phyloP scores from a whole-genome alignment of 1,140 invertebrate species.

The Cydia splendana region DNA sequence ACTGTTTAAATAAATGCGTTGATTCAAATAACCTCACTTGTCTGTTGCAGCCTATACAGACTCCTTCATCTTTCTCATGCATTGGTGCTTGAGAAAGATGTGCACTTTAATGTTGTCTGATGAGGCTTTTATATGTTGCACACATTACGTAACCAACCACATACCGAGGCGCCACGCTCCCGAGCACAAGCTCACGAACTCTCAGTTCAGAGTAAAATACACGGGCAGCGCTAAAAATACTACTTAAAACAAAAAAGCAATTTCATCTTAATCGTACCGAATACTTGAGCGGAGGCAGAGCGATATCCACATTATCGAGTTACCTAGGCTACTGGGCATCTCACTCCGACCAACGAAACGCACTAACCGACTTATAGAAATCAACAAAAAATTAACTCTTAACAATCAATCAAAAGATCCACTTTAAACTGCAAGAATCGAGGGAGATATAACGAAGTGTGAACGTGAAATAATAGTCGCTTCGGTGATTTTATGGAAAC shows the following conservation, averaged over 20 bases:
- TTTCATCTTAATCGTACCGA: constrained; percentile 76
- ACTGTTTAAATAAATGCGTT: no score
- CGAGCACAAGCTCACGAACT: constrained; percentile 30
- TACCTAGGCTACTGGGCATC: constrained; percentile 79
- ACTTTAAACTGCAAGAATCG: constrained; percentile 36
- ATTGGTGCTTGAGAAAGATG: neutral
- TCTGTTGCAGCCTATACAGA: neutral
- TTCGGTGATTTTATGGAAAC: constrained; percentile 79
- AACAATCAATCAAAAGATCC: constrained; percentile 43
- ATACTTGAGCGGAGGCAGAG: constrained; percentile 73
- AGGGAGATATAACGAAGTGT: constrained; percentile 60
- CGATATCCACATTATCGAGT: constrained; percentile 76
- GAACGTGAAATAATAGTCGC: constrained; percentile 71
- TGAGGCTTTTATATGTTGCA: neutral
- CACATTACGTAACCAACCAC: neutral
- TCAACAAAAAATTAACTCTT: constrained; percentile 40
- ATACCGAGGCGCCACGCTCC: constrained; percentile 20
- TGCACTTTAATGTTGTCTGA: neutral
- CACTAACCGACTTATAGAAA: constrained; percentile 39
- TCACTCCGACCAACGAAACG: constrained; percentile 41
- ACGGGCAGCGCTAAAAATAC: constrained; percentile 52
- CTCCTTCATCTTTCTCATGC: neutral
- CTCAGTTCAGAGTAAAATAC: constrained; percentile 34
- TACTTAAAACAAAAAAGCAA: constrained; percentile 75
- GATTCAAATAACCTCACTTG: neutral